phyloP scores from a whole-genome alignment of 2,797 vertebrate species.

The Gobionotothen gibberifrons region DNA sequence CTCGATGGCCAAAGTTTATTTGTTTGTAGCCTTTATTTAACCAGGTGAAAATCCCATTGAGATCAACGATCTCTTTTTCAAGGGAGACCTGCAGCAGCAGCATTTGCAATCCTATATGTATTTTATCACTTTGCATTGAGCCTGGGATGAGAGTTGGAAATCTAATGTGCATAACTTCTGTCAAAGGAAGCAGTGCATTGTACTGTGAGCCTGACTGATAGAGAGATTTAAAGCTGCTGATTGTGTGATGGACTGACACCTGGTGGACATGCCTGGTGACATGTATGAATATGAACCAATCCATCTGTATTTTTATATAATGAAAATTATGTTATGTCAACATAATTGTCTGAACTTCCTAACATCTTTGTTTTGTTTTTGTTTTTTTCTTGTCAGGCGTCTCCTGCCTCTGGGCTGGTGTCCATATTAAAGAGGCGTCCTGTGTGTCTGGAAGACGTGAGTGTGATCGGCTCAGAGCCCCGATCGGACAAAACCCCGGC shows the following conservation, averaged over 20 bases:
- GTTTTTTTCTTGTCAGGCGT: slow-evolving; percentile 76
- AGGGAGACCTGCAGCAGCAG: no score
- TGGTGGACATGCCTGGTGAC: slow-evolving; percentile 35
- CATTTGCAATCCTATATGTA: background rate
- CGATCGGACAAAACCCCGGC: slow-evolving; percentile 70
- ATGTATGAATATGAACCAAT: background rate
- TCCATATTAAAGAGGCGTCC: slow-evolving; percentile 94
- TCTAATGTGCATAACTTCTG: background rate
- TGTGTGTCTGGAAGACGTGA: slow-evolving; percentile 34
- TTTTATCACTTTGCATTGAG: background rate
- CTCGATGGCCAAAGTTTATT: slow-evolving; percentile 35
- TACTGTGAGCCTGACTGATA: background rate
- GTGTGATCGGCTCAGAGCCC: slow-evolving; percentile 65
- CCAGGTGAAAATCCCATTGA: no score
- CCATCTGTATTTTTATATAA: background rate
- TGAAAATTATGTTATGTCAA: background rate
- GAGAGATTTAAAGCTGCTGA: slow-evolving; percentile 13
- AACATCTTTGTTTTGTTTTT: background rate
- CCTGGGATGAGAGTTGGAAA: background rate
- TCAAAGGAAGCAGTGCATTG: background rate
- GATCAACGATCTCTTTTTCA: no score
- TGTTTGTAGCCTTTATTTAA: no score
- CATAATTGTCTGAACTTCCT: background rate
- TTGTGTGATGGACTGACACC: slow-evolving; percentile 45
- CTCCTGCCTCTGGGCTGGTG: slow-evolving; percentile 90